Evolutionary conservation across 2,113 vertebrate genomes (phyloP).

Genomic region (Lonchura striata): DNA sequence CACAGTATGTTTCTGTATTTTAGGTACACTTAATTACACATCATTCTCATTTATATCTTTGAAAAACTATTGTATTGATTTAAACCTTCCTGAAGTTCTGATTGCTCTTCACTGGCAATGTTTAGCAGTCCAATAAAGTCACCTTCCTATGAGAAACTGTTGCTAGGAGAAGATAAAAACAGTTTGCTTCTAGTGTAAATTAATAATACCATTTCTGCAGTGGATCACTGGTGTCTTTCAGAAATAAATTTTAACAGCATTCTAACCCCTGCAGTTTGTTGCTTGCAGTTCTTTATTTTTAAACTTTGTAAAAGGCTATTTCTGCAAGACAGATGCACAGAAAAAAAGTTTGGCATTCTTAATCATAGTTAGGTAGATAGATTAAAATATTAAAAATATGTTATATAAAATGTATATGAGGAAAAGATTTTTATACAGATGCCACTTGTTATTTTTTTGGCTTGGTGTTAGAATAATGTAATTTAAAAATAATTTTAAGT

Average conservation of each 20-base stretch:
- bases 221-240: background rate
- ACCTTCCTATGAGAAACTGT: background rate
- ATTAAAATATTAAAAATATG: background rate
- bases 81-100: background rate
- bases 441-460: background rate
- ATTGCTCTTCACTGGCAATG: background rate
- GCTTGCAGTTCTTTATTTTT: background rate
- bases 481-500: background rate
- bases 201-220: background rate
- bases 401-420: background rate
- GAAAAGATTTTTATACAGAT: background rate
- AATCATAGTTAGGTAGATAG: background rate
- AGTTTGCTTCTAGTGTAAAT: background rate
- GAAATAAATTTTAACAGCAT: background rate
- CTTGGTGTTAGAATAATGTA: background rate
- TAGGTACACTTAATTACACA: background rate
- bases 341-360: background rate
- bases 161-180: background rate
- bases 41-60: background rate
- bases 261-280: background rate
- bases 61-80: slow-evolving; percentile 6
- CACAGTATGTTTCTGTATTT: background rate
- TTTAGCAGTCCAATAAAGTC: background rate
- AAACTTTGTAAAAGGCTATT: background rate
- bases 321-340: background rate